These are phyloP conservation scores for Sarcophaga peregrina DNA, from an alignment of 1,140 invertebrate genomes.

Conservation along the genomic window DNA sequence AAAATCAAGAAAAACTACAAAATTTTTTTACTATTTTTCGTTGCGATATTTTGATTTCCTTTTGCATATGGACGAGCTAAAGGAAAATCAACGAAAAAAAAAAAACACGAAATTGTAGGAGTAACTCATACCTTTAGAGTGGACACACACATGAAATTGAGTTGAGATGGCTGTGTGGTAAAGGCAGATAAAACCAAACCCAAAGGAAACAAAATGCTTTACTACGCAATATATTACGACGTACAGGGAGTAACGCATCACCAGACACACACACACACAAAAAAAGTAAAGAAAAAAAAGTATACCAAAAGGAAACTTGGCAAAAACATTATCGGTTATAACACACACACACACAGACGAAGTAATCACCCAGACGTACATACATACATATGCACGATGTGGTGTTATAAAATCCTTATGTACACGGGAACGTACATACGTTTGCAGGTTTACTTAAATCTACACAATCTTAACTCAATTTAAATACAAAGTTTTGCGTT, in stretches of 20 bases:
- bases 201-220: neutral
- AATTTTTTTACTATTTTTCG: neutral
- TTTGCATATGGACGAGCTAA: neutral
- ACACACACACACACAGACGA: neutral
- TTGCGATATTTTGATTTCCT: slow-evolving; percentile 8
- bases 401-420: neutral
- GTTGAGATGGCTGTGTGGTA: neutral
- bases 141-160: no score
- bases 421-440: neutral
- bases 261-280: neutral
- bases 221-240: neutral
- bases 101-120: no score
- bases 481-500: no score
- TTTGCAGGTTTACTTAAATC: no score
- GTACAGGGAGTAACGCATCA: neutral
- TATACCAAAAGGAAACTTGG: neutral
- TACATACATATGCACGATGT: neutral
- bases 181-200: neutral
- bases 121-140: no score
- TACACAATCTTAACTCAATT: no score
- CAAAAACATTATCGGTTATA: neutral
- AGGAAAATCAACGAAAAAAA: neutral
- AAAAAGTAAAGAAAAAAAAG: no score
- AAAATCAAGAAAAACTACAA: neutral
- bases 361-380: neutral